These are phyloP conservation scores for Helarctos malayanus DNA, from an alignment of 2,797 vertebrate genomes.

Conservation along the genomic window DNA sequence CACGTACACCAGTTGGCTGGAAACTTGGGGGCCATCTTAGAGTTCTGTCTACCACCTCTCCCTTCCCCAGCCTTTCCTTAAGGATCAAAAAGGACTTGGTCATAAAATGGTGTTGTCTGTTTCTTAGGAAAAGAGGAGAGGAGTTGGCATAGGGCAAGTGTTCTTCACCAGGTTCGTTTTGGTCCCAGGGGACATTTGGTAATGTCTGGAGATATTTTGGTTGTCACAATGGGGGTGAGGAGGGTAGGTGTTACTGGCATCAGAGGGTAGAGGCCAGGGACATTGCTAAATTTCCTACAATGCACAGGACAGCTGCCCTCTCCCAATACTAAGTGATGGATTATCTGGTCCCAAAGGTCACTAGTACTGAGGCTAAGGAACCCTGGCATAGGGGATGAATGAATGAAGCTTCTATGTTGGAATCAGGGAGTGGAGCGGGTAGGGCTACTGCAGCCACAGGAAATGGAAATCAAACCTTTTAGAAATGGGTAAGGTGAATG, in stretches of 20 bases:
- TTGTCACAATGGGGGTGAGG: neutral
- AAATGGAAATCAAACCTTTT: neutral
- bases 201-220: neutral
- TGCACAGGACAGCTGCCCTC: too few species aligned
- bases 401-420: neutral
- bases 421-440: neutral
- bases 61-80: neutral
- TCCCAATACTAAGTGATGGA: rapidly evolving
- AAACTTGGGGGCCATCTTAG: neutral
- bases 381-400: neutral
- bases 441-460: neutral
- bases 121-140: neutral
- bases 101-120: neutral
- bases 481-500: neutral
- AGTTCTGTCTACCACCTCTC: neutral
- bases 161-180: neutral
- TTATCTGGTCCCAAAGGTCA: too few species aligned
- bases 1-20: neutral
- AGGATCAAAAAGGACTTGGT: neutral
- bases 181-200: neutral
- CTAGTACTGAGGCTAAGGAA: neutral
- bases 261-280: neutral
- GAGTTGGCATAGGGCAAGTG: neutral
- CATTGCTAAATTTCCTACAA: neutral
- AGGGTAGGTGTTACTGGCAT: neutral